A percentile compares a stretch with the other conserved stretches of the same genome.
phyloP scores from a whole-genome alignment of 2,113 vertebrate species.

The Synodontis membranacea region DNA sequence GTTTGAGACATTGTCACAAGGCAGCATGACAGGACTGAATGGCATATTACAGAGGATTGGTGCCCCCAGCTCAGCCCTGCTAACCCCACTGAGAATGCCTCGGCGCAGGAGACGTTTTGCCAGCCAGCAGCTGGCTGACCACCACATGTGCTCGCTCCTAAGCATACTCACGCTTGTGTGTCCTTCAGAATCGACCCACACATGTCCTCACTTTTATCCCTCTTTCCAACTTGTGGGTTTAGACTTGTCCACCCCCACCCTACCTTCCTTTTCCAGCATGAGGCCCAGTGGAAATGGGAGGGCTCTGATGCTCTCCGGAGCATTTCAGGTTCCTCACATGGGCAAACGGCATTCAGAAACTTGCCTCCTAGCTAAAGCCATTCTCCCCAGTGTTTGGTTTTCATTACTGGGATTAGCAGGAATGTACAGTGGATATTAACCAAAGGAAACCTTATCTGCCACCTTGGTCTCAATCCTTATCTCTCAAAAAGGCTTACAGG shows the following conservation, averaged over 20 bases:
- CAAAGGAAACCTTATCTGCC: slow-evolving; percentile 50
- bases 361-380: slow-evolving; percentile 31
- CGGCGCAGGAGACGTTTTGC: slow-evolving; percentile 42
- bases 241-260: slow-evolving; percentile 11
- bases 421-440: slow-evolving; percentile 55
- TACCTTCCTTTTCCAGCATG: slow-evolving; percentile 24
- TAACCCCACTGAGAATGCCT: slow-evolving; percentile 35
- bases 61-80: slow-evolving; percentile 21
- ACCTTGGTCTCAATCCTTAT: slow-evolving; percentile 20
- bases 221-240: slow-evolving; percentile 22
- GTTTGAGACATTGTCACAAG: slow-evolving; percentile 39
- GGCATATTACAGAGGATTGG: slow-evolving; percentile 39
- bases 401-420: slow-evolving; percentile 47
- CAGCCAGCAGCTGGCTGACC: slow-evolving; percentile 48
- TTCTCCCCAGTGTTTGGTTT: slow-evolving; percentile 47
- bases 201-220: slow-evolving; percentile 24
- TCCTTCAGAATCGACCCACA: slow-evolving; percentile 18
- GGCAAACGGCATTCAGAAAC: not conserved
- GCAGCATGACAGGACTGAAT: slow-evolving; percentile 47
- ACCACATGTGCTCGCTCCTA: slow-evolving; percentile 51
- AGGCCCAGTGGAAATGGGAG: slow-evolving; percentile 33
- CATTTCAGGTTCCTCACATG: slow-evolving; percentile 25
- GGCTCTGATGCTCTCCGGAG: slow-evolving; percentile 22
- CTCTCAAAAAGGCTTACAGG: slow-evolving; percentile 34
- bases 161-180: not conserved